Evolutionary conservation across 2,797 vertebrate genomes (phyloP), one percentile per base, ranked within the genome.

Genomic region (Microctenopoma stevenorrisi): DNA sequence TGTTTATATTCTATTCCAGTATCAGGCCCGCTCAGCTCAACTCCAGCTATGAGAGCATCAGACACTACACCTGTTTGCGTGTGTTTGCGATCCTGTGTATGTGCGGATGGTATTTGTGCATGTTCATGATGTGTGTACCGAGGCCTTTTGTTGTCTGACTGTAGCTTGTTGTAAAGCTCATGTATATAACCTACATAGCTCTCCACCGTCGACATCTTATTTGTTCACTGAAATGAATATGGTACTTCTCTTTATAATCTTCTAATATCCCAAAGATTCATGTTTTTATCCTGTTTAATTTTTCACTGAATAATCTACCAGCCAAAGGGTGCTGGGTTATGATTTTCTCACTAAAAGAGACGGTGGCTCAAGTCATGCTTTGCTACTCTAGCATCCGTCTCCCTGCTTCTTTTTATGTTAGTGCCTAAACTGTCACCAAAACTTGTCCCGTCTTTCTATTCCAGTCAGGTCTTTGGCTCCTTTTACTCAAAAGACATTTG

Each of bases 181-280:
- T 88, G 88, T 88, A 75, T 80, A 82, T 83, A 85, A 72, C 65
- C 76, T 49, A 55, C 72, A 69, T 76, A 67, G 79, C 82, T 79
- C 76, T 84, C 69, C 71, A 7, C 53, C 82, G 50, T 67, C 53
- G 16, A 47, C 83, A 74, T 81, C 76, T 60, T 73, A 54, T 83
- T 72, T 74, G 71, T 71, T 84, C 73, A 68, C 71, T 57, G 71
- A 83, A 76, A 86, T 73, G 81, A 82, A 71, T 40, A 63, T 76
- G 84, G 84, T 86, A 88, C 86, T 82, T 79, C 60, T 86, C 79
- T 68, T 84, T 67, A 87, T 84, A 73, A 57, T 71, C 59, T 44
- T 74, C 74, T 73, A 59, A 88, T 82, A 90, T 92, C 91, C 93
- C 92, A 94, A 94, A 95, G 91, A 94, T 90, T 83, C 64, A 40